phyloP scores from a whole-genome alignment of 2,113 vertebrate genomes.

The Forbesichthys papilliferus region DNA sequence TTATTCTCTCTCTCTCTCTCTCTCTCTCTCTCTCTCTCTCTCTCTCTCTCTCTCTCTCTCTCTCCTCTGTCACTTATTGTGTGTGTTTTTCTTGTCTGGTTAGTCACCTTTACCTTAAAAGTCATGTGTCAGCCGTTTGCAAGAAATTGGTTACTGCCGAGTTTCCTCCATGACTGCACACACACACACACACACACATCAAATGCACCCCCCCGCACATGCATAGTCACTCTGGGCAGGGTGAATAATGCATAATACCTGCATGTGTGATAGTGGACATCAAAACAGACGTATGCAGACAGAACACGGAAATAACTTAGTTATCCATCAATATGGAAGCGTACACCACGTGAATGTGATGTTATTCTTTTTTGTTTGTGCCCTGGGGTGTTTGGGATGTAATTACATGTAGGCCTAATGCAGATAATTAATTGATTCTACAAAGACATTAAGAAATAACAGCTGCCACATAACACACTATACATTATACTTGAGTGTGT shows the following conservation, averaged over 20 bases:
- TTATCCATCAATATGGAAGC: constrained; percentile 24
- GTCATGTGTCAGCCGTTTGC: background rate
- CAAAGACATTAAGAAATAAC: no score
- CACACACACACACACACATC: background rate
- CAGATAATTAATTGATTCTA: no score
- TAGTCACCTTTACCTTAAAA: background rate
- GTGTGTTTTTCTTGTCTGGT: background rate
- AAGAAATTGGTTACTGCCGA: background rate
- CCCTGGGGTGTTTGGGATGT: no score
- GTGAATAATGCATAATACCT: constrained; percentile 53
- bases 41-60: background rate
- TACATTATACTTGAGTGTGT: no score
- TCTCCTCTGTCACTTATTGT: background rate
- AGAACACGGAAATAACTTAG: constrained; percentile 41
- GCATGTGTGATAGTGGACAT: constrained; percentile 28
- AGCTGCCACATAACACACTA: no score
- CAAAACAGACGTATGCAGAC: constrained; percentile 42
- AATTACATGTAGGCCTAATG: no score
- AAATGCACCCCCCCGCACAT: background rate
- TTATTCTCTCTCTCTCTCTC: background rate
- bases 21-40: background rate
- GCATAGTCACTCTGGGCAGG: background rate
- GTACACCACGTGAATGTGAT: background rate
- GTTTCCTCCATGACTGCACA: background rate
- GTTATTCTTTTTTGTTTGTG: no score